Percentiles rank a stretch among this genome's conserved stretches.
Evolutionary conservation across 2,797 vertebrate genomes (phyloP).

Genomic region (Phalanger gymnotis): DNA sequence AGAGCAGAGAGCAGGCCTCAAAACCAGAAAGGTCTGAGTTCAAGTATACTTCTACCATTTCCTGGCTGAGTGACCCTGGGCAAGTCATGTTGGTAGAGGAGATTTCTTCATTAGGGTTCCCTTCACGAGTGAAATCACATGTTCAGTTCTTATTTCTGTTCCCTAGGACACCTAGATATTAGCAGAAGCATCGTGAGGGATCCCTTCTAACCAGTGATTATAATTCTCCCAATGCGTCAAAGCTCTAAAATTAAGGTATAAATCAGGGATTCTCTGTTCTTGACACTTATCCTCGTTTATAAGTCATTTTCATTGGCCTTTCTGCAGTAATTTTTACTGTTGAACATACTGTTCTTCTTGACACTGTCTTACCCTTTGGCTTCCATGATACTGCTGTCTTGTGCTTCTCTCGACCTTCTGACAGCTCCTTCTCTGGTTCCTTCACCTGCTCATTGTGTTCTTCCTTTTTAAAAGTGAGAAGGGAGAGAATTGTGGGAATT

Average conservation of each 20-base stretch:
- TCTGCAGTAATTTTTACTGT: background rate
- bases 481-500: background rate
- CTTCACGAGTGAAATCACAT: background rate
- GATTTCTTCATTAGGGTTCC: background rate
- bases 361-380: background rate
- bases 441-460: background rate
- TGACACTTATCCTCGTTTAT: background rate
- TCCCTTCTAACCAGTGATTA: background rate
- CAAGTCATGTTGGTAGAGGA: background rate
- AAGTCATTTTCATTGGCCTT: background rate
- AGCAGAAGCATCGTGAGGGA: background rate
- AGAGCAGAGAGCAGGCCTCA: too few species aligned
- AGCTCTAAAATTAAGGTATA: background rate
- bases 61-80: background rate
- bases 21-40: too few species aligned
- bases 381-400: background rate
- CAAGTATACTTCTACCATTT: background rate
- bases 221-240: background rate
- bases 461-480: background rate
- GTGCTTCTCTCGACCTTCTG: background rate
- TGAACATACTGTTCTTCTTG: background rate
- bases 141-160: background rate
- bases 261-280: background rate
- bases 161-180: background rate
- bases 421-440: background rate